Conservation (phyloP, 2,888 invertebrate species). For the Spatulosminthurus flaviceps region DNA sequence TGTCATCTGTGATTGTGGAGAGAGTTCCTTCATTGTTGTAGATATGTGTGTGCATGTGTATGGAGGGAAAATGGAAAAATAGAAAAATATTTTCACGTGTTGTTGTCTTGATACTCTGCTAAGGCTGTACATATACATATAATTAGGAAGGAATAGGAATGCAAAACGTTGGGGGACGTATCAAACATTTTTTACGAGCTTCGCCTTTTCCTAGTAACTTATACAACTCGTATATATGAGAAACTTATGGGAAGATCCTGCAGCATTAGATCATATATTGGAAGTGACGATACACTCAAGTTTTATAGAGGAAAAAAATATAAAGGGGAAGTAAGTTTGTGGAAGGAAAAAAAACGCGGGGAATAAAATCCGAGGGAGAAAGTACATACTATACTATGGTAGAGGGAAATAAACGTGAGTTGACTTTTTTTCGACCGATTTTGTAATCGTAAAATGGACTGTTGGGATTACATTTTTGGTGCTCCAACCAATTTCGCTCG, state of each 20-base stretch:
- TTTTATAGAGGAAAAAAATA: no score
- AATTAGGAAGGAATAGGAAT: no score
- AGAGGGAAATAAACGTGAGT: slow-evolving; percentile 51
- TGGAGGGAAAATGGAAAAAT: no score
- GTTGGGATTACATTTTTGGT: slow-evolving; percentile 54
- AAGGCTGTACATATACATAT: not conserved
- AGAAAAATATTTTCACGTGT: slow-evolving; percentile 9
- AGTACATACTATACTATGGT: no score
- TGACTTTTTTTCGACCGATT: slow-evolving; percentile 56
- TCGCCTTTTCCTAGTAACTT: no score
- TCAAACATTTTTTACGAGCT: no score
- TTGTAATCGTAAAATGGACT: slow-evolving; percentile 58
- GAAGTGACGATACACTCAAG: not conserved
- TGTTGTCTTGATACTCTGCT: not conserved
- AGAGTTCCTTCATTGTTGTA: slow-evolving; percentile 7
- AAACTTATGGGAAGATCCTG: no score
- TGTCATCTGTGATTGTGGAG: slow-evolving; percentile 16
- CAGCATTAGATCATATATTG: not conserved
- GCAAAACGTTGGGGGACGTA: no score
- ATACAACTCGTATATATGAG: no score
- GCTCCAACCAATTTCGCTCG: slow-evolving; percentile 15
- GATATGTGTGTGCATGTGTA: no score
- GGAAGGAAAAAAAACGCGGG: not conserved
- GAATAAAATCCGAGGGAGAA: slow-evolving; percentile 22
- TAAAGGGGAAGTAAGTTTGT: not conserved